A percentile compares a stretch with the other conserved stretches of the same genome.
Conservation (phyloP, 2,888 invertebrate species). For the Brachyptera risi region DNA sequence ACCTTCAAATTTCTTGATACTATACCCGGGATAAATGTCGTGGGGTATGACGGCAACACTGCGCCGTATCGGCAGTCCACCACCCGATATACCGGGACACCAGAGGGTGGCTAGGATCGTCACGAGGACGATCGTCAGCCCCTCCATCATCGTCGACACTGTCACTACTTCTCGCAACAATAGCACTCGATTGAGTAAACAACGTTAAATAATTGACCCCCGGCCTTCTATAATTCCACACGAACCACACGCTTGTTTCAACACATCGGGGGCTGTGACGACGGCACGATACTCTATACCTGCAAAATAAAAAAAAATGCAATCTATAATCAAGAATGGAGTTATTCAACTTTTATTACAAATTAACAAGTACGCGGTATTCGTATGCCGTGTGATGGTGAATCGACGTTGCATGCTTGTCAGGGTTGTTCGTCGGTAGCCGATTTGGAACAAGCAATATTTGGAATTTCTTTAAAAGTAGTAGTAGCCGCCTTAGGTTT, state of each 20-base stretch:
- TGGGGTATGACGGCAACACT: slow-evolving; percentile 68
- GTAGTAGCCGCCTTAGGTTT: background rate
- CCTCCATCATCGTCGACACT: slow-evolving; percentile 17
- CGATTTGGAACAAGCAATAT: background rate
- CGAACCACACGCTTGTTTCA: background rate
- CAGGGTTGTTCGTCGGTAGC: too few relatives aligned
- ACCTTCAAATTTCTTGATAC: slow-evolving; percentile 71
- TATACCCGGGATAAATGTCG: slow-evolving; percentile 85
- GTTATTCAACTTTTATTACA: too few relatives aligned
- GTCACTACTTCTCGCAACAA: too few relatives aligned
- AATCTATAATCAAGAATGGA: too few relatives aligned
- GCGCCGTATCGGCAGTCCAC: slow-evolving; percentile 16
- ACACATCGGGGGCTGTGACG: background rate
- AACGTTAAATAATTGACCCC: too few relatives aligned
- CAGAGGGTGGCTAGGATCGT: slow-evolving; percentile 18
- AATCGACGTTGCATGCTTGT: too few relatives aligned
- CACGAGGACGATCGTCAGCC: slow-evolving; percentile 20
- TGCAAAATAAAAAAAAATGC: too few relatives aligned
- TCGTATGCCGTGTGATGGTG: too few relatives aligned
- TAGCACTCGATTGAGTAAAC: too few relatives aligned
- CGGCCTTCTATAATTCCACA: background rate
- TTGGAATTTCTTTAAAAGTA: background rate
- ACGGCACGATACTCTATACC: too few relatives aligned
- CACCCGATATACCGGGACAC: slow-evolving; percentile 18
- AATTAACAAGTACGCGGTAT: too few relatives aligned